phyloP scores from a whole-genome alignment of 2,113 vertebrate genomes.

The Syngnathus typhle region DNA sequence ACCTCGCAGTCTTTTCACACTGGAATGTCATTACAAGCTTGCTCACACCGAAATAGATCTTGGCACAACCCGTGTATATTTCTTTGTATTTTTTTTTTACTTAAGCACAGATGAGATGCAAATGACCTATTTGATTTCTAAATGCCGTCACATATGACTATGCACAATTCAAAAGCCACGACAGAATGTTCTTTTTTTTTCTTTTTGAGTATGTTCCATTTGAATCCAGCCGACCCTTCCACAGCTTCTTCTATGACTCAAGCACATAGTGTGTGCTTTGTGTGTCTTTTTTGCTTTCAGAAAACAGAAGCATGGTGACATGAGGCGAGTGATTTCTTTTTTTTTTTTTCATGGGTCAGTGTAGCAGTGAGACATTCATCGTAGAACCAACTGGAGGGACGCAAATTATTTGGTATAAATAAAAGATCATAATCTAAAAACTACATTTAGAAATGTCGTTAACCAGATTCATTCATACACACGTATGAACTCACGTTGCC shows the following conservation, averaged over 20 bases:
- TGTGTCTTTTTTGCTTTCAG: slow-evolving; percentile 57
- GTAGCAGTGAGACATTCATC: too few relatives aligned
- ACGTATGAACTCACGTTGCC: slow-evolving; percentile 17
- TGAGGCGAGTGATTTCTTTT: slow-evolving; percentile 38
- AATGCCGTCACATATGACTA: neutral
- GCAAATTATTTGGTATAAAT: neutral
- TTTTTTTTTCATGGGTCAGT: slow-evolving; percentile 19
- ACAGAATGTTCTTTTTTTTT: slow-evolving; percentile 27
- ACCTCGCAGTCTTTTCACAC: slow-evolving; percentile 42
- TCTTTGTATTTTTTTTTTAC: neutral
- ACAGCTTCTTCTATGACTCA: slow-evolving; percentile 50
- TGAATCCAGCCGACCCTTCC: slow-evolving; percentile 37
- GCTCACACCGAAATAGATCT: slow-evolving; percentile 23
- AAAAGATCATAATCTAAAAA: too few relatives aligned
- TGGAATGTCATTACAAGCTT: slow-evolving; percentile 51
- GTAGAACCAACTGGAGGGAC: too few relatives aligned
- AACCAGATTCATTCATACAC: neutral
- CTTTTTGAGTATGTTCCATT: slow-evolving; percentile 25
- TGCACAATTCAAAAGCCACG: slow-evolving; percentile 1
- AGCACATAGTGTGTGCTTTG: slow-evolving; percentile 65
- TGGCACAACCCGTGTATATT: neutral
- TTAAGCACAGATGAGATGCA: neutral
- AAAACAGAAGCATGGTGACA: slow-evolving; percentile 28
- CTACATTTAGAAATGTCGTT: too few relatives aligned
- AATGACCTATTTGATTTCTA: neutral